phyloP scores from a whole-genome alignment of 2,797 vertebrate genomes.

The Neomorphus geoffroyi region DNA sequence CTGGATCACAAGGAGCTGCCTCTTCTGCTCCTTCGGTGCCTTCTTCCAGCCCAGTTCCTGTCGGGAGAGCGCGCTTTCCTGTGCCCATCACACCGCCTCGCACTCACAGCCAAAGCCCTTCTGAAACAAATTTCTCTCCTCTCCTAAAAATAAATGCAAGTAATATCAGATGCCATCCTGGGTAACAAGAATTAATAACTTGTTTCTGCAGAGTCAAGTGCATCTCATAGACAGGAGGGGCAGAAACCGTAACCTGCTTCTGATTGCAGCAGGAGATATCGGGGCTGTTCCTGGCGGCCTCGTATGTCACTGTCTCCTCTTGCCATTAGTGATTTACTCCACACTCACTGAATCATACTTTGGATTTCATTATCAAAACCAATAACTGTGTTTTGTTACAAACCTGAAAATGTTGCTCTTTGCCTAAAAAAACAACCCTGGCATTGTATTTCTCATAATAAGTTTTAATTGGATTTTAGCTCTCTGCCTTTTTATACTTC shows the following conservation, averaged over 20 bases:
- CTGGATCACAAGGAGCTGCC: fast-evolving
- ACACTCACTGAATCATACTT: neutral
- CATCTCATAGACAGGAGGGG: neutral
- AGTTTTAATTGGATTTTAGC: slow-evolving; percentile 75
- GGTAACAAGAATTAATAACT: neutral
- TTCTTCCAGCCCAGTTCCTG: neutral
- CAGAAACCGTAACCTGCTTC: neutral
- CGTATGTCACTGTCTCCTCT: neutral
- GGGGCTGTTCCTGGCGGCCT: neutral
- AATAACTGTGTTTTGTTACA: slow-evolving; percentile 23
- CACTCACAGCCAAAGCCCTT: neutral
- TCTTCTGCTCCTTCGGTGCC: neutral
- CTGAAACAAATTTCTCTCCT: neutral
- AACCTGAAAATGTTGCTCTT: neutral
- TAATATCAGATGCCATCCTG: neutral
- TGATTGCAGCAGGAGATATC: neutral
- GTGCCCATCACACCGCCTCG: no score
- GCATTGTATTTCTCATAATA: slow-evolving; percentile 66
- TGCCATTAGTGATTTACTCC: neutral
- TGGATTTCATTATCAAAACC: slow-evolving; percentile 33
- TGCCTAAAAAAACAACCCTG: neutral
- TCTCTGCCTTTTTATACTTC: slow-evolving; percentile 58
- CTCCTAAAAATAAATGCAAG: neutral
- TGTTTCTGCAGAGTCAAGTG: neutral
- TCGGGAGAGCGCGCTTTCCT: no score